These are phyloP conservation scores for Eremophila alpestris DNA, from an alignment of 2,797 vertebrate genomes.

Conservation along the genomic window DNA sequence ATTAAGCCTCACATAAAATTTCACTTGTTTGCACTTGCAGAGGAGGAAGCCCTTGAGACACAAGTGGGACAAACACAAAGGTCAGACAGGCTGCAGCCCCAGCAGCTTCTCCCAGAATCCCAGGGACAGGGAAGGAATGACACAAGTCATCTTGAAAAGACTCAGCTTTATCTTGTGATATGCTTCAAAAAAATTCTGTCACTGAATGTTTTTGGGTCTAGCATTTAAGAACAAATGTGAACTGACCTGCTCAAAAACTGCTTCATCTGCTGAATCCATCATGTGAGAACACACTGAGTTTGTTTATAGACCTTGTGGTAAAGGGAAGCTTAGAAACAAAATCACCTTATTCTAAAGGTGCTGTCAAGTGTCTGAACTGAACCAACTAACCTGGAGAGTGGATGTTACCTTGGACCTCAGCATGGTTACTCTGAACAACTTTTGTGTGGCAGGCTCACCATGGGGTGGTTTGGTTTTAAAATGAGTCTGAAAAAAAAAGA, in stretches of 20 bases:
- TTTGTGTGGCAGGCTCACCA: not conserved
- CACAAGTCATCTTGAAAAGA: not conserved
- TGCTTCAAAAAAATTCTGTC: not conserved
- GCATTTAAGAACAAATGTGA: not conserved
- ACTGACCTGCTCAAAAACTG: not conserved
- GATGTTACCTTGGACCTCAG: not conserved
- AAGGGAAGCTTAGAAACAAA: not conserved
- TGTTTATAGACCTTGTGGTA: not conserved
- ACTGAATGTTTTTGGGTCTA: not conserved
- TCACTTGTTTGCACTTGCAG: not conserved
- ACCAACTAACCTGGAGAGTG: not conserved
- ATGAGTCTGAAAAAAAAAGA: not conserved
- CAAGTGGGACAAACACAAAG: not conserved
- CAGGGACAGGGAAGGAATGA: not conserved
- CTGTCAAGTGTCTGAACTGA: not conserved
- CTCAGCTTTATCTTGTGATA: not conserved
- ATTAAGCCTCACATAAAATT: not conserved
- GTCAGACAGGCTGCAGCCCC: not conserved
- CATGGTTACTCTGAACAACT: not conserved
- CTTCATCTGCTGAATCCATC: not conserved
- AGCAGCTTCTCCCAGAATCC: not conserved
- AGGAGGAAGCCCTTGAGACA: not conserved
- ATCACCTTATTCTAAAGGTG: not conserved
- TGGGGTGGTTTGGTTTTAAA: not conserved
- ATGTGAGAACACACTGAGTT: not conserved